Evolutionary conservation across 2,888 invertebrate species (phyloP), one percentile per base, ranked within the genome.

Genomic region (Pterostichus madidus): DNA sequence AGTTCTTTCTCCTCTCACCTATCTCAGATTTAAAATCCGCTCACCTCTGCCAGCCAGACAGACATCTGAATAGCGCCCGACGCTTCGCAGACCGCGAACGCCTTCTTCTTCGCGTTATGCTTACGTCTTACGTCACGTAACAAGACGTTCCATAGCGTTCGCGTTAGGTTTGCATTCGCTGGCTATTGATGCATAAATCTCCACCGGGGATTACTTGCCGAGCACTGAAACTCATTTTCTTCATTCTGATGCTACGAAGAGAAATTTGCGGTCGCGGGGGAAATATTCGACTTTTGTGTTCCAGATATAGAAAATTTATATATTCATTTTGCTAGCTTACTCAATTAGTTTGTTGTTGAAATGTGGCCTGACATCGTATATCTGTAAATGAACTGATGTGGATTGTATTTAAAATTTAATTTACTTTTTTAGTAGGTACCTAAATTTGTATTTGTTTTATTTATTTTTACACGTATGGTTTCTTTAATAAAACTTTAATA

Each of bases 161-260:
- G 24, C 59, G 11, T 59, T 17, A 11, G 31, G 59, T 59, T 59
- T 59, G 59, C 59, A 8, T 31, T 31, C 59, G 2, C n/a, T 49
- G 31, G 31, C 59, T 59, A 59, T 59, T 59, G 59, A 59, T 59
- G 59, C 59, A 59, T 59, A 59, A 59, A 59, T 59, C 31, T 59
- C 31, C 59, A 24, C 31, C 59, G 11, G 59, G 53, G 59, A 59
- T 8, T 31, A 31, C 31, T 11, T 17, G 31, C 7, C 13, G 17
- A 31, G 59, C 13, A 31, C 31, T 59, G 11, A 59, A 59, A 31
- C 59, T 59, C n/a, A 59, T 59, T 59, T 59, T 59, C 49, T 49
- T 49, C 49, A 5, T 49, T 49, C 49, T 11, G 13, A 49, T 49
- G 49, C 8, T 39, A 49, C n/a, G 49, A 49, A 5, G 49, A n/a